Conservation (phyloP, 2,113 vertebrate species). For the Xyliphius kryptos region DNA sequence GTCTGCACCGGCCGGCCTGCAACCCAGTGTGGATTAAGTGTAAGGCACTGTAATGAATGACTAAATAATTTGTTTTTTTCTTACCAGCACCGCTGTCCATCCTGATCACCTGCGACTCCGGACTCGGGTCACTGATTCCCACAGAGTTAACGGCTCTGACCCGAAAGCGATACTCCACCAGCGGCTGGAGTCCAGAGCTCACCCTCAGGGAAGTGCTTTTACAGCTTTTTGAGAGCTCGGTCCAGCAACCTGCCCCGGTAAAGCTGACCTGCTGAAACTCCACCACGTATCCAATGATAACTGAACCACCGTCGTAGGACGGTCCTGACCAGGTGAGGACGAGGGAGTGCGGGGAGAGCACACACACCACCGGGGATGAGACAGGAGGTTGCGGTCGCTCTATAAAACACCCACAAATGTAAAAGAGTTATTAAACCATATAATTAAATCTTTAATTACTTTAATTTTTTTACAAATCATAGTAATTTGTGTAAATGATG, state of each 20-base stretch:
- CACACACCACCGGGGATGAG: constrained; percentile 57
- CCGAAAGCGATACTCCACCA: constrained; percentile 60
- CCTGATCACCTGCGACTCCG: constrained; percentile 55
- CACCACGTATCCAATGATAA: constrained; percentile 62
- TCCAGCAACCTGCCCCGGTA: constrained; percentile 48
- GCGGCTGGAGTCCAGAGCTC: constrained; percentile 51
- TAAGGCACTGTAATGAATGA: too few species aligned
- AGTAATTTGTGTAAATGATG: too few species aligned
- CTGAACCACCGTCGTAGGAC: constrained; percentile 70
- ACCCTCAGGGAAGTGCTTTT: constrained; percentile 64
- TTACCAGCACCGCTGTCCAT: constrained; percentile 64
- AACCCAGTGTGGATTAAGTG: too few species aligned
- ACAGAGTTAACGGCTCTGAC: constrained; percentile 62
- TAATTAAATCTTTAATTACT: too few species aligned
- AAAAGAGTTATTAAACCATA: constrained; percentile 3
- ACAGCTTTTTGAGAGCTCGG: constrained; percentile 53
- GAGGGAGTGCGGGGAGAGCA: constrained; percentile 47
- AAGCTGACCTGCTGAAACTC: constrained; percentile 50
- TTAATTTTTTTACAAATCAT: too few species aligned
- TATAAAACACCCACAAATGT: constrained; percentile 46
- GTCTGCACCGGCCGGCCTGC: too few species aligned
- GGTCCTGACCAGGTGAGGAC: constrained; percentile 73
- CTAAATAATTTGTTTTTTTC: too few species aligned
- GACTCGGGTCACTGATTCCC: constrained; percentile 62
- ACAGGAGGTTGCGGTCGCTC: constrained; percentile 65